Percentiles rank a stretch among this genome's conserved stretches.
Evolutionary conservation across 2,888 invertebrate species (phyloP).

Genomic region (Coleophora flavipennella): DNA sequence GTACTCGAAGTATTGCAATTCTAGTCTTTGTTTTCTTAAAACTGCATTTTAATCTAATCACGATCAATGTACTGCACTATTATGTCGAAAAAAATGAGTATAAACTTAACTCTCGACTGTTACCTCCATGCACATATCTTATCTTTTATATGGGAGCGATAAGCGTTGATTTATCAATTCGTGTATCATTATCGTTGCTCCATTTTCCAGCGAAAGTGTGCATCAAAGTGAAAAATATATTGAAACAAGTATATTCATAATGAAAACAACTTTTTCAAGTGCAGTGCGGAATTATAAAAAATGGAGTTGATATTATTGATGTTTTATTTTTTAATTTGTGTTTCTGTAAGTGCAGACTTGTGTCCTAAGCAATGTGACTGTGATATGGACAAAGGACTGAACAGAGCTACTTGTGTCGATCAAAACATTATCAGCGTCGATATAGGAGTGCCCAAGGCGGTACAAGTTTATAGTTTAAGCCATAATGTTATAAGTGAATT

Average conservation of each 20-base stretch:
- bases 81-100: too few species aligned
- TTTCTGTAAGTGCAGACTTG: conserved; percentile 21
- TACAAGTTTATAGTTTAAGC: conserved; percentile 74
- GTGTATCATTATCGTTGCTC: conserved; percentile 37
- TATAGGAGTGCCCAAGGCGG: conserved; percentile 71
- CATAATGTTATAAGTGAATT: conserved; percentile 75
- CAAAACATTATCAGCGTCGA: conserved; percentile 73
- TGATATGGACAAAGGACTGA: conserved; percentile 60
- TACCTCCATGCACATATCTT: conserved; percentile 39
- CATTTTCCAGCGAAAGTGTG: conserved; percentile 37
- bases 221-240: conserved; percentile 26
- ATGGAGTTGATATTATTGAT: conserved; percentile 38
- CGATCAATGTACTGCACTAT: too few species aligned
- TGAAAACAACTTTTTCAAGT: conserved; percentile 27
- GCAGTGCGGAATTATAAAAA: conserved; percentile 23
- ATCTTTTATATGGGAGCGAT: conserved; percentile 34
- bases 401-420: conserved; percentile 67
- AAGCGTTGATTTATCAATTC: conserved; percentile 43
- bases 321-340: conserved; percentile 22
- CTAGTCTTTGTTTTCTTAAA: too few species aligned
- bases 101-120: conserved; percentile 3
- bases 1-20: too few species aligned
- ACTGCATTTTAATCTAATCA: too few species aligned
- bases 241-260: conserved; percentile 31
- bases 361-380: conserved; percentile 73